phyloP scores from a whole-genome alignment of 2,113 vertebrate species.

The Raja brachyura region DNA sequence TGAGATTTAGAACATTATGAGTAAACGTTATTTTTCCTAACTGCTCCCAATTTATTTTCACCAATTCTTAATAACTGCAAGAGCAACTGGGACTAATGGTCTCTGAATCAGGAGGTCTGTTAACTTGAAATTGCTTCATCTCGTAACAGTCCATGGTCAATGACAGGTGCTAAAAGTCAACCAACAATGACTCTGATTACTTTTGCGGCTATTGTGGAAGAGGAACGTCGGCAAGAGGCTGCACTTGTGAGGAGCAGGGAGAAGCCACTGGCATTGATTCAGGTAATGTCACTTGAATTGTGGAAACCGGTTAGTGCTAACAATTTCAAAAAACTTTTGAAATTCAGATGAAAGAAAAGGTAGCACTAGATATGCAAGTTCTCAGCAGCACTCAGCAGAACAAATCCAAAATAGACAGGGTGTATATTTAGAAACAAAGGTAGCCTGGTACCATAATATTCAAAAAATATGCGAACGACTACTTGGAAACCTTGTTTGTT shows the following conservation, averaged over 20 bases:
- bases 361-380: not conserved
- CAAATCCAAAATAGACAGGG: too few relatives aligned
- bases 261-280: conserved; percentile 90
- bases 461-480: too few relatives aligned
- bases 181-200: conserved; percentile 62
- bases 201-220: conserved; percentile 89
- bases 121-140: not conserved
- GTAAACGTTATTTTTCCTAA: conserved; percentile 39
- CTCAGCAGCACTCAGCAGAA: too few relatives aligned
- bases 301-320: not conserved
- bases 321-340: not conserved
- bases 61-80: not conserved
- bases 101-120: not conserved
- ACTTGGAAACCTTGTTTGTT: too few relatives aligned
- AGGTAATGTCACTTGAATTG: conserved; percentile 60
- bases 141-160: conserved; percentile 75
- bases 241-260: conserved; percentile 87
- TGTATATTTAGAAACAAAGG: not conserved
- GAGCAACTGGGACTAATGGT: not conserved
- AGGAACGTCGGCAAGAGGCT: conserved; percentile 88
- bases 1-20: conserved; percentile 22
- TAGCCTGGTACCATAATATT: not conserved
- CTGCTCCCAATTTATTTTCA: not conserved
- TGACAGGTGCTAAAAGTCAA: conserved; percentile 58
- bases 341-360: not conserved